phyloP scores from a whole-genome alignment of 2,888 invertebrate genomes.

The Xestia rhomboidea region DNA sequence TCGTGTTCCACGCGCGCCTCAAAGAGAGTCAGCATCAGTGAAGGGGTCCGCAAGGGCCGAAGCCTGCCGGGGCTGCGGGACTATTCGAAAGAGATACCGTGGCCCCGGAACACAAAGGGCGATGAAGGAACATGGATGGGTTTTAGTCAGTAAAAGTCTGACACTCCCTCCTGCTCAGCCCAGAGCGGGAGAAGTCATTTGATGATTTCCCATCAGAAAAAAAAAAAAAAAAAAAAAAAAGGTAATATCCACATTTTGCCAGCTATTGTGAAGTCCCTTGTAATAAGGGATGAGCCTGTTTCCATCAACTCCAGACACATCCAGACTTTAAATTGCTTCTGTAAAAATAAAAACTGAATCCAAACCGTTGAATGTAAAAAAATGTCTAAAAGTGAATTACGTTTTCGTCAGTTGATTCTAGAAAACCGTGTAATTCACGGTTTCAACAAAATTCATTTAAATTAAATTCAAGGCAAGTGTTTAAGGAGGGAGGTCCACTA shows the following conservation, averaged over 20 bases:
- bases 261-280: not conserved
- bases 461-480: conserved; percentile 36
- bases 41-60: too few relatives aligned
- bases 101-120: too few relatives aligned
- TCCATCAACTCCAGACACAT: not conserved
- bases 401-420: not conserved
- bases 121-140: too few relatives aligned
- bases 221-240: too few relatives aligned
- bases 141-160: too few relatives aligned
- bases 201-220: too few relatives aligned
- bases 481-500: conserved; percentile 36
- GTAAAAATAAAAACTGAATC: not conserved
- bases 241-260: not conserved
- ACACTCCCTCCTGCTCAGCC: too few relatives aligned
- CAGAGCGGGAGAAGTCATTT: too few relatives aligned
- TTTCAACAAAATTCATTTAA: conserved; percentile 46
- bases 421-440: conserved; percentile 6
- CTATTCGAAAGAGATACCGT: too few relatives aligned
- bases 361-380: not conserved
- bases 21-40: too few relatives aligned
- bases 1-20: too few relatives aligned
- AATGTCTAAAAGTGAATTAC: not conserved
- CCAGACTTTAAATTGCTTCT: not conserved
- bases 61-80: too few relatives aligned
- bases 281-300: not conserved